Evolutionary conservation across 2,888 invertebrate species (phyloP), one percentile per base, ranked within the genome.

Genomic region (Hybos culiciformis): DNA sequence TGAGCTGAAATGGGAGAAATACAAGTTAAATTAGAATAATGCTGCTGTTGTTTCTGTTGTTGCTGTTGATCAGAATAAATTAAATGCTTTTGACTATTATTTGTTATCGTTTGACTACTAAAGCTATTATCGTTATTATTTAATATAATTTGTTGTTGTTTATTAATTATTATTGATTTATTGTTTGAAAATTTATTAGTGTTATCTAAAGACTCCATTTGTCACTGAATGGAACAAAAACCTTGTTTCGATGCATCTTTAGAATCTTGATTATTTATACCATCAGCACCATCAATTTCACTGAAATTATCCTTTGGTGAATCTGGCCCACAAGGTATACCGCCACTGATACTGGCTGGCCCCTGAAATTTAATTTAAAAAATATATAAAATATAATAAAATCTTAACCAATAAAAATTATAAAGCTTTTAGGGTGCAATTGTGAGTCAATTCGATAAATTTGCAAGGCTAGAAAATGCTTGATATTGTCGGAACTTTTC

Each of bases 201-300:
- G 58, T 58, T 64, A 60, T 66, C 66, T 66, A 66, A 66, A 70
- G 70, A 70, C 66, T 71, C 72, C 68, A 72, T 73, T 71, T 73
- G 77, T 80, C 79, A 80, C 77, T 80, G 80, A 68, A 80, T 78
- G 68, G 77, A 76, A 67, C 80, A 81, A 65, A 81, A 80, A 38
- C 76, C 77, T 61, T 78, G 67, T 67, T 78, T 79, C 60, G 76
- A 75, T 58, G 70, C 71, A 54, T 78, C 78, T 64, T 78, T 75
- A 54, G 73, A 71, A 57, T 74, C n/a, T n/a, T n/a, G n/a, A n/a
- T n/a, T n/a, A n/a, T n/a, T n/a, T n/a, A n/a, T n/a, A n/a, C n/a
- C n/a, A n/a, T n/a, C 74, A 53, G 70, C 71, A 53, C 70, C 68
- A 56, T 70, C 69, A 56, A 70, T 69, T 55, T 75, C 74, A 49